Conservation (phyloP, 2,888 invertebrate genomes). For the Smittia sp. region DNA sequence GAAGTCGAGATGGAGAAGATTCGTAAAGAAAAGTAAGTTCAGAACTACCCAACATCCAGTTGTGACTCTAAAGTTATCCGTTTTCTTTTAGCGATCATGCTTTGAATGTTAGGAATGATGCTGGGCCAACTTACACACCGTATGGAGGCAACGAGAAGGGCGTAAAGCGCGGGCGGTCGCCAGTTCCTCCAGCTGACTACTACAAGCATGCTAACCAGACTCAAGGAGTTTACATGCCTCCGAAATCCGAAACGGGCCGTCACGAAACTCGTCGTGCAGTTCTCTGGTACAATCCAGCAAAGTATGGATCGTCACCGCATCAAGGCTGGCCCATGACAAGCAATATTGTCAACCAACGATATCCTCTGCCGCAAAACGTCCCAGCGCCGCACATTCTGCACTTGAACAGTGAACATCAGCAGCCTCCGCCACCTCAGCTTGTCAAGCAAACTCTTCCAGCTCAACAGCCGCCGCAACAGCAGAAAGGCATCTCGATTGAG, state of each 20-base stretch:
- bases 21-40: conserved; percentile 27
- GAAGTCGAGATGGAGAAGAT: conserved; percentile 38
- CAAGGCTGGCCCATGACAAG: conserved; percentile 31
- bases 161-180: conserved; percentile 13
- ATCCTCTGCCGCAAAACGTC: conserved; percentile 20
- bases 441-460: conserved; percentile 14
- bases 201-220: conserved; percentile 18
- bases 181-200: conserved; percentile 26
- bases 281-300: conserved; percentile 32
- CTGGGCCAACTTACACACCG: conserved; percentile 2
- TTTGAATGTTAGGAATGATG: conserved; percentile 21
- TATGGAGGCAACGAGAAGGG: conserved; percentile 10
- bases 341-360: conserved; percentile 3
- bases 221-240: conserved; percentile 8
- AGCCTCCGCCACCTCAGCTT: conserved; percentile 29
- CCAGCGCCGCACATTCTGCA: conserved; percentile 23
- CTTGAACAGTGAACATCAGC: conserved; percentile 23
- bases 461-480: neutral
- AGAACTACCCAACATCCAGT: neutral
- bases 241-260: neutral
- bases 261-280: conserved; percentile 20
- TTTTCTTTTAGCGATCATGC: conserved; percentile 12
- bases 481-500: conserved; percentile 36
- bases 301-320: conserved; percentile 9
- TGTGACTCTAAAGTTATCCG: neutral